Percentiles rank a stretch among this genome's conserved stretches.
phyloP scores from a whole-genome alignment of 2,113 vertebrate species.

The Caretta caretta region DNA sequence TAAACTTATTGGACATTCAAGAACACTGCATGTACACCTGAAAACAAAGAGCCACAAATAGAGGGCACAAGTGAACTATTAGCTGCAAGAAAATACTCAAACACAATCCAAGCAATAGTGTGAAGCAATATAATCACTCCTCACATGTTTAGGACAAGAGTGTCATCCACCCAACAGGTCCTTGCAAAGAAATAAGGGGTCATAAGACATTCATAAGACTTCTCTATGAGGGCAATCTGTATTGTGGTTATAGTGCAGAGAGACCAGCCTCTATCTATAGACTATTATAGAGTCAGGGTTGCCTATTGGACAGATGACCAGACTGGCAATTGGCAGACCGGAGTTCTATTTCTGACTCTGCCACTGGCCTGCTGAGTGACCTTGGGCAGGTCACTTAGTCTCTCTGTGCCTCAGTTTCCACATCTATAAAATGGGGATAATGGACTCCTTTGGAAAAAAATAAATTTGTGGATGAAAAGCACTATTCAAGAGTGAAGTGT shows the following conservation, averaged over 20 bases:
- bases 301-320: background rate
- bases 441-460: background rate
- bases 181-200: background rate
- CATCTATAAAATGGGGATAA: background rate
- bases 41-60: background rate
- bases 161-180: background rate
- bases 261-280: background rate
- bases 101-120: background rate
- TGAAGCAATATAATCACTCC: background rate
- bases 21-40: background rate
- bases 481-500: background rate
- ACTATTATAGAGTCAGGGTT: background rate
- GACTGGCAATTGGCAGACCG: background rate
- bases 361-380: background rate
- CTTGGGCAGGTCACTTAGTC: background rate
- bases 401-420: background rate
- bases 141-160: background rate
- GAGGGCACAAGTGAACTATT: background rate
- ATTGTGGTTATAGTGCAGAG: background rate
- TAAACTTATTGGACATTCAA: background rate
- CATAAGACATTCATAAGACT: background rate
- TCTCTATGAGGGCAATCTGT: background rate
- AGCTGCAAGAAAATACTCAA: background rate
- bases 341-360: background rate
- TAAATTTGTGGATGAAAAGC: background rate